Base-by-base conservation (phyloP, 2,797 vertebrate genomes). In the Rhinichthys osculus region DNA sequence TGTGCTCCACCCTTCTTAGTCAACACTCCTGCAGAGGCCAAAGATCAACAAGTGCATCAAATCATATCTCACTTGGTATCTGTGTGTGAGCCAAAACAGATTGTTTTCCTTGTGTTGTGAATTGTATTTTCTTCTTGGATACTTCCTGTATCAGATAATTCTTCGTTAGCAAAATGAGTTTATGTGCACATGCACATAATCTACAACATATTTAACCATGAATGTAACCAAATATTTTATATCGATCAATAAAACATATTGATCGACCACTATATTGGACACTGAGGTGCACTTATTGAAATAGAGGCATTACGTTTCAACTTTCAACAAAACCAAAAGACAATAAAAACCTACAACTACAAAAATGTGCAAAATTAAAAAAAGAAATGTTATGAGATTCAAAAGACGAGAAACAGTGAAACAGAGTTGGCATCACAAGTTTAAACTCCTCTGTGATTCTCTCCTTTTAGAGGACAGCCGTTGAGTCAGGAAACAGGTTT, bases 401-500 rank as follows among this genome's bases (percentile, higher is more conserved):
- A 27, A 40, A n/a, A 78, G 2, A 44, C 5, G 21, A 66, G 78
- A 62, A 66, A 7, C 40, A 30, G 40, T 17, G 19, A 79, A 79
- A 66, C 5, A 5, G 10, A 80, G 6, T 23, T 16, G 6, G 14
- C 30, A 69, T 54, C 66, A 11, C 81, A 44, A 13, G 81, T 44
- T 57, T 52, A 59, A 44, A 82, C 83, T 35, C 71, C 57, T 77
- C 82, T 77, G 47, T 21, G 57, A 64, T n/a, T 66, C 8, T 50
- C 35, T 47, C 30, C 17, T 74, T 40, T 70, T 14, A 47, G 84
- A 47, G 7, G 27, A 73, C 40, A 50, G 78, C 77, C 77, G 67
- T 85, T 85, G 84, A 80, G 54, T 72, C 83, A 80, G 35, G 74
- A 79, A 84, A 90, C 89, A 72, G 87, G 87, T 89, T 87, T 33